Conservation (phyloP, 2,797 vertebrate species). For the Rhinichthys osculus region DNA sequence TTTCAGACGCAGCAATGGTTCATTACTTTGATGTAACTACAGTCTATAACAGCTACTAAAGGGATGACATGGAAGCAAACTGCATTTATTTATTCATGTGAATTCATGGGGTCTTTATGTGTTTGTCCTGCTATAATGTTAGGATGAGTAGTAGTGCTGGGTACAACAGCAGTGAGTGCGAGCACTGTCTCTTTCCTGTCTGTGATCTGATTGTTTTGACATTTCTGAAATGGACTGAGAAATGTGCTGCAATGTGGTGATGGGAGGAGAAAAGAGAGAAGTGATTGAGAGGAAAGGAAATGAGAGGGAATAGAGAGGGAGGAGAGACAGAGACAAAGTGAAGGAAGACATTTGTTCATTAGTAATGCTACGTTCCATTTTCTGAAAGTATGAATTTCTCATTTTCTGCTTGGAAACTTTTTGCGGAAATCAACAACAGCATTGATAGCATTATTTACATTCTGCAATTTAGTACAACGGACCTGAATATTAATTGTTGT, state of each 20-base stretch:
- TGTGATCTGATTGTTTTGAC: conserved; percentile 76
- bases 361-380: not conserved
- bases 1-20: not conserved
- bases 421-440: not conserved
- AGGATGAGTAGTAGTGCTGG: not conserved
- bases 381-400: not conserved
- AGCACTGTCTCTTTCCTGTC: not conserved
- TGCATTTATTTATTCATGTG: not conserved
- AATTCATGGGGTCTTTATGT: not conserved
- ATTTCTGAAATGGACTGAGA: conserved; percentile 71
- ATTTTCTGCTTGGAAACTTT: not conserved
- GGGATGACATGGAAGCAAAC: not conserved
- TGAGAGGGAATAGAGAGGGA: conserved; percentile 64
- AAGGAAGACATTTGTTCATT: conserved; percentile 3
- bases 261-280: conserved; percentile 16
- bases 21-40: not conserved
- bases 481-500: too few species aligned
- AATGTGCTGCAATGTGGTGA: conserved; percentile 28
- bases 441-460: not conserved
- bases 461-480: not conserved
- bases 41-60: not conserved
- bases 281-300: conserved; percentile 33
- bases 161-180: not conserved
- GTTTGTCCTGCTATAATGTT: not conserved
- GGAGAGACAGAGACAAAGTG: conserved; percentile 22